Conservation (phyloP, 2,113 vertebrate species). For the Chunga burmeisteri region DNA sequence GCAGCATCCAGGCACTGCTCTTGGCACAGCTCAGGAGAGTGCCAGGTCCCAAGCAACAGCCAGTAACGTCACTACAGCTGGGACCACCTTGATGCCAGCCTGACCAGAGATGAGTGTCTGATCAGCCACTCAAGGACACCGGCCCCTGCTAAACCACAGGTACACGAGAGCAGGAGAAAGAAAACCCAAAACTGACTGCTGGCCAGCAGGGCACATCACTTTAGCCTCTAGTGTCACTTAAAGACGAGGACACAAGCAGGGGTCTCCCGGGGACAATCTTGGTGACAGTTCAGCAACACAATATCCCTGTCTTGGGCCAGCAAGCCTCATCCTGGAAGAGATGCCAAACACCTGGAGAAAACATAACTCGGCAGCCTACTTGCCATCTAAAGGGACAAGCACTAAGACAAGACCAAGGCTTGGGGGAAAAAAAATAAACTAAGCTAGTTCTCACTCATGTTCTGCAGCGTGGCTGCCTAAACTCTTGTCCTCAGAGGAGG, state of each 20-base stretch:
- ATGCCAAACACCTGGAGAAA: background rate
- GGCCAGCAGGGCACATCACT: background rate
- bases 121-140: background rate
- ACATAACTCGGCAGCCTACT: background rate
- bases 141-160: background rate
- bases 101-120: background rate
- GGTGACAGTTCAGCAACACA: background rate
- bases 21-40: rapidly evolving
- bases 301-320: background rate
- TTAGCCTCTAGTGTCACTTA: background rate
- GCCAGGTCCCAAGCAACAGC: background rate
- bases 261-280: background rate
- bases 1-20: background rate
- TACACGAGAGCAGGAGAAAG: background rate
- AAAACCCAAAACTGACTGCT: background rate
- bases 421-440: background rate
- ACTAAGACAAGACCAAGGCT: background rate
- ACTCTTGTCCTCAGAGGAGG: background rate
- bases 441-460: background rate
- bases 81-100: background rate
- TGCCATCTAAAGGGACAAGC: background rate
- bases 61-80: background rate
- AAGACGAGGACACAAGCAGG: background rate
- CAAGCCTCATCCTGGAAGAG: background rate
- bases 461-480: background rate